phyloP scores from a whole-genome alignment of 2,888 invertebrate genomes.

The Ormyrus thymus region DNA sequence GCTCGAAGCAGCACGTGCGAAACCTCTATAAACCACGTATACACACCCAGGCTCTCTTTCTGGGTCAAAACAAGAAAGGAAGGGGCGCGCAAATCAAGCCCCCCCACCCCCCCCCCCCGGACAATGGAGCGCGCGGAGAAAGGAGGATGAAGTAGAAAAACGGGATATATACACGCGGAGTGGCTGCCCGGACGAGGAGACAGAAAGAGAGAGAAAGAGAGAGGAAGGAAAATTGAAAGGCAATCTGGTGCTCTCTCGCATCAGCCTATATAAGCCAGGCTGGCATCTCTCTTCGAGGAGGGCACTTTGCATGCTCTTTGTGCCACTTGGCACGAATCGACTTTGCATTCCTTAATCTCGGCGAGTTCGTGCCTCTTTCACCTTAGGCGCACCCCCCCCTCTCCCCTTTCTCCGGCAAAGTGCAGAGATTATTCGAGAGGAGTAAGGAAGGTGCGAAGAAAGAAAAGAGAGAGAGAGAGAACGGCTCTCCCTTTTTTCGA shows the following conservation, averaged over 20 bases:
- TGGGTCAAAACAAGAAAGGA: conserved; percentile 38
- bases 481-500: neutral
- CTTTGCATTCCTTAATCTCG: conserved; percentile 44
- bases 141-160: conserved; percentile 9
- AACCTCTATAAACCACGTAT: too few relatives aligned
- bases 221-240: conserved; percentile 37
- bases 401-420: neutral
- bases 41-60: neutral
- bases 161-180: too few relatives aligned
- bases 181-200: neutral
- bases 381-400: too few relatives aligned
- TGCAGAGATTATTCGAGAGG: conserved; percentile 12
- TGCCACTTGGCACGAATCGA: conserved; percentile 47
- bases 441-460: neutral
- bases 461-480: neutral
- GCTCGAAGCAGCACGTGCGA: neutral
- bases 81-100: neutral
- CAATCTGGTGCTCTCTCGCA: conserved; percentile 24
- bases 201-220: neutral
- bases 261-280: conserved; percentile 2
- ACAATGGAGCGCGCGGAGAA: neutral
- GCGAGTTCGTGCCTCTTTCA: neutral
- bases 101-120: neutral
- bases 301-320: conserved; percentile 44
- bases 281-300: neutral